phyloP scores from a whole-genome alignment of 2,113 vertebrate species.

The Rhipidura dahli region DNA sequence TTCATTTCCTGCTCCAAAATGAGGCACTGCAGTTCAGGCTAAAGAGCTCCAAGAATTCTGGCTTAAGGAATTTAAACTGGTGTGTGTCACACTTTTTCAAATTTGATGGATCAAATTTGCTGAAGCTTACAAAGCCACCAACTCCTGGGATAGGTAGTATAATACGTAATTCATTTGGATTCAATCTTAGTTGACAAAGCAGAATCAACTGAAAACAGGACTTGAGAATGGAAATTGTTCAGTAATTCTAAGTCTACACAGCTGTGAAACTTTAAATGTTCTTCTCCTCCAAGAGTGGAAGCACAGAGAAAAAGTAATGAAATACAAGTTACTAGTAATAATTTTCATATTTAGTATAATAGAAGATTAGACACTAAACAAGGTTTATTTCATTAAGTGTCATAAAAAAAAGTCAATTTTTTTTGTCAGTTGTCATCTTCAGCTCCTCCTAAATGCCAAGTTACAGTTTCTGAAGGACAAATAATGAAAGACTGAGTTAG shows the following conservation, averaged over 20 bases:
- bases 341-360: neutral
- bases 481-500: neutral
- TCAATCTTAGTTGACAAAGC: neutral
- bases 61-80: neutral
- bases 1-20: neutral
- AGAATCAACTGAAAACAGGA: neutral
- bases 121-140: neutral
- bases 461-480: neutral
- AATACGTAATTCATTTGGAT: neutral
- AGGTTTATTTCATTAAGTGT: neutral
- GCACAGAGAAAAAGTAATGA: neutral
- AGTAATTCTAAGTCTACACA: neutral
- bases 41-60: neutral
- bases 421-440: neutral
- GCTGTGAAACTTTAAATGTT: neutral
- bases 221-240: neutral
- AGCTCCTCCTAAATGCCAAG: neutral
- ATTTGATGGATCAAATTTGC: neutral
- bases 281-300: neutral
- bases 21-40: neutral
- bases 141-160: neutral
- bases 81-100: neutral
- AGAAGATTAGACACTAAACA: neutral
- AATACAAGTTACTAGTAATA: neutral
- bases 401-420: neutral